Base-by-base conservation (phyloP, 64 coral and sea anemone species). In the Montipora cactus region DNA sequence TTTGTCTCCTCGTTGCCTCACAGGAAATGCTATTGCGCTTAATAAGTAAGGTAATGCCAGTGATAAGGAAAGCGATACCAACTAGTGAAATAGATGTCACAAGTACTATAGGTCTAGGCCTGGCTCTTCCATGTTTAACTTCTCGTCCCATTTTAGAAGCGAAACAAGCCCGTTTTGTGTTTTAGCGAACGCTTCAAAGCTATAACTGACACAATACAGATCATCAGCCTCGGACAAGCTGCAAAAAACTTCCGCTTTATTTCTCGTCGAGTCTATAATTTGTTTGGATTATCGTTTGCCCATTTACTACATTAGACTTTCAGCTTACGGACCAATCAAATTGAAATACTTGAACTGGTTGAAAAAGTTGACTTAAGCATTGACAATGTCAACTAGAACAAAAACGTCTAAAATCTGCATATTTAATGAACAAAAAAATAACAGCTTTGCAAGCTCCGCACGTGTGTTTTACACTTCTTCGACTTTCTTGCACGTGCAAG, bases 1-100 rank as follows among this genome's bases (percentile, higher is more conserved):
- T 61, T 75, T 10, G 55, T 78, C 5, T 67, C 20, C 80, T 79
- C 0, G 14, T 49, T 16, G 57, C 3, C 21, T 87, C 16, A 37
- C 66, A 71, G 16, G 4, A 20, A 4, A 5, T 44, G 44, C 64
- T 80, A 8, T 87, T 90, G 0, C 84, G 8, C 50, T 85, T 89
- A 15, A 59, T 79, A 16, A 95, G 47, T 12, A 98, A 81, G 50
- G 85, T 81, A 21, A 89, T 64, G 4, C 96, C 96, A 2, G 89
- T 69, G 59, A 98, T 90, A 5, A 98, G 49, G 0, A 89, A 76
- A 10, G 89, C 13, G 11, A 98, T 20, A 7, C 96, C 96, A 0
- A 92, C 49, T 3, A 93, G 28, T 7, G 75, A 64, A 16, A 98
- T 62, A 48, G 67, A 22, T 19, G 77, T 59, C 4, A 72, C 80